Evolutionary conservation across 2,888 invertebrate species (phyloP), one percentile per base, ranked within the genome.

Genomic region (Eilema griseolum): DNA sequence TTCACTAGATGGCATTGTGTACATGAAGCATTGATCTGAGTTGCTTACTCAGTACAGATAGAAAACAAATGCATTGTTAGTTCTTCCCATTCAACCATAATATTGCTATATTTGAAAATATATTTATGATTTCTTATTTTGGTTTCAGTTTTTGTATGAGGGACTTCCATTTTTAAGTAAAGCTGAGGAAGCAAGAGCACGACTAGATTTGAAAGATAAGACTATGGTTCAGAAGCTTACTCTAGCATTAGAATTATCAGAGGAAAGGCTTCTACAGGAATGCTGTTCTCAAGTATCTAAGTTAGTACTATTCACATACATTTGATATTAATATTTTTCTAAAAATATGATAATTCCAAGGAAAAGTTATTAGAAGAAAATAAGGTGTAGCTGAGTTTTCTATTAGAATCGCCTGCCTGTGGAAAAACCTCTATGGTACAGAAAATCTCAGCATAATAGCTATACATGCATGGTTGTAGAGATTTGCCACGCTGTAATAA

Each of bases 91-190:
- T n/a, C 26, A 26, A 59, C 41, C 41, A 41, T 46, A 5, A 46
- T 14, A 20, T 20, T 46, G 20, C 26, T 26, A 24, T 28, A 11
- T 28, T 23, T 63, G 52, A 52, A 52, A n/a, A 41, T 28, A 28
- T 28, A 28, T 31, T 28, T 64, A 20, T 28, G n/a, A n/a, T 52
- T 52, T 57, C 23, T 31, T 3, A 57, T 57, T 31, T 33, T 10
- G 7, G 68, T 92, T 94, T 60, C 93, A 98, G 98, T 96, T 97
- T 81, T 94, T 95, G 24, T 96, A 97, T 86, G 93, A 96, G 78
- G 97, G 97, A 10, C 93, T 98, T 65, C 96, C 97, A 3, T 98
- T 96, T 83, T 86, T 98, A 28, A 97, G 96, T 85, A 95, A 94
- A 82, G 83, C 81, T 4, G 96, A 97, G 80, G 96, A 96, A 84